These are phyloP conservation scores for Hypotaenidia okinawae DNA, from an alignment of 2,797 vertebrate genomes.

Conservation along the genomic window DNA sequence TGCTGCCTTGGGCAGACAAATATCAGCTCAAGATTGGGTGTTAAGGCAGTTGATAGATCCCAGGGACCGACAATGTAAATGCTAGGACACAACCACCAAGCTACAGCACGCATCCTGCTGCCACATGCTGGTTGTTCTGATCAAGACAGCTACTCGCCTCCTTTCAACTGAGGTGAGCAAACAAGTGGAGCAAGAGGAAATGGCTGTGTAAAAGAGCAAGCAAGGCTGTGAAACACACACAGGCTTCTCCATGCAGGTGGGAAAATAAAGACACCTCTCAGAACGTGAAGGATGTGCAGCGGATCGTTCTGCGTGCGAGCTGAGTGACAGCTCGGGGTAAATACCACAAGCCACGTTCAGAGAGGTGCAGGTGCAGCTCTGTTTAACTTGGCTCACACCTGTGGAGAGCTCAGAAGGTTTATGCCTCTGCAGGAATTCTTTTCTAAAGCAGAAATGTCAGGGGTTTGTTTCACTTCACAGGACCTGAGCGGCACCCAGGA, in stretches of 20 bases:
- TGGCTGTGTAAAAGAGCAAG: background rate
- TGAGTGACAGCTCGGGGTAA: background rate
- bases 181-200: background rate
- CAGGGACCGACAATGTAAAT: background rate
- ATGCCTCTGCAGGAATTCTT: background rate
- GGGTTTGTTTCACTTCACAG: background rate
- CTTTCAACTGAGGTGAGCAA: background rate
- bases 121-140: background rate
- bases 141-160: background rate
- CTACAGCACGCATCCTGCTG: background rate
- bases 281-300: background rate
- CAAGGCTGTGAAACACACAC: background rate
- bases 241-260: background rate
- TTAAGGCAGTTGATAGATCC: background rate
- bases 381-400: background rate
- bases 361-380: background rate
- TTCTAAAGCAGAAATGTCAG: background rate
- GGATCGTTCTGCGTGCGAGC: background rate
- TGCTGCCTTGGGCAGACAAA: background rate
- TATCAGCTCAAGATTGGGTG: background rate
- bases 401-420: accelerated
- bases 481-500: background rate
- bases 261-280: background rate
- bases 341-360: background rate
- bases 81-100: accelerated